A percentile compares a stretch with the other conserved stretches of the same genome.
phyloP scores from a whole-genome alignment of 2,797 vertebrate species.

The Xiphorhynchus erythropygius region DNA sequence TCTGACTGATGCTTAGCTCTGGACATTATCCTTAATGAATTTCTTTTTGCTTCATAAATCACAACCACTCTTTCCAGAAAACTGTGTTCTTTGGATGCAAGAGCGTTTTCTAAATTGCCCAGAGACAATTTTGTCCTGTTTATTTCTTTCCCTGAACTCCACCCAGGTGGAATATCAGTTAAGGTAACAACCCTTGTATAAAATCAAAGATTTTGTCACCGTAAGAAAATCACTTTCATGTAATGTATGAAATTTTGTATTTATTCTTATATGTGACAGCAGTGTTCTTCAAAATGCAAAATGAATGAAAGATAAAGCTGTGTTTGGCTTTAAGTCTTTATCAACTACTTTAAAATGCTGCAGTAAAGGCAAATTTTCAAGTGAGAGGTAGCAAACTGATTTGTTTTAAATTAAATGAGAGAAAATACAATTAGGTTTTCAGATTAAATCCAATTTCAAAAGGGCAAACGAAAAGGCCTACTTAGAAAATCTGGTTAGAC shows the following conservation, averaged over 20 bases:
- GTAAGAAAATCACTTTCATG: background rate
- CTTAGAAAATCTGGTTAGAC: background rate
- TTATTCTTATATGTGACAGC: background rate
- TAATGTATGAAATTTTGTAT: background rate
- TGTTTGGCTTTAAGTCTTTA: background rate
- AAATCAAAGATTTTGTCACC: background rate
- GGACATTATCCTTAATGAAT: background rate
- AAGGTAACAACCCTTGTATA: background rate
- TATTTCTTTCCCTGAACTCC: background rate
- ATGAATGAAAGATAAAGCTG: background rate
- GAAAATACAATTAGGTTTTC: background rate
- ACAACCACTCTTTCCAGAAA: background rate
- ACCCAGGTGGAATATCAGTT: background rate
- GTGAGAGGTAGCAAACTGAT: background rate
- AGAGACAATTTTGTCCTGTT: background rate
- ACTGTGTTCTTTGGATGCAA: background rate
- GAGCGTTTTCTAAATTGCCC: background rate
- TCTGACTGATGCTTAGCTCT: background rate
- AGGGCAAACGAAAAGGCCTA: background rate
- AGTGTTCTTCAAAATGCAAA: background rate
- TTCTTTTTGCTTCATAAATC: background rate
- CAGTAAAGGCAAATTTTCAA: background rate
- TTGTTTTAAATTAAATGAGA: background rate
- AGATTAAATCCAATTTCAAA: background rate
- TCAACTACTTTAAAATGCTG: background rate